A percentile compares a stretch with the other conserved stretches of the same genome.
phyloP scores from a whole-genome alignment of 2,888 invertebrate species.

The Eupithecia tripunctaria region DNA sequence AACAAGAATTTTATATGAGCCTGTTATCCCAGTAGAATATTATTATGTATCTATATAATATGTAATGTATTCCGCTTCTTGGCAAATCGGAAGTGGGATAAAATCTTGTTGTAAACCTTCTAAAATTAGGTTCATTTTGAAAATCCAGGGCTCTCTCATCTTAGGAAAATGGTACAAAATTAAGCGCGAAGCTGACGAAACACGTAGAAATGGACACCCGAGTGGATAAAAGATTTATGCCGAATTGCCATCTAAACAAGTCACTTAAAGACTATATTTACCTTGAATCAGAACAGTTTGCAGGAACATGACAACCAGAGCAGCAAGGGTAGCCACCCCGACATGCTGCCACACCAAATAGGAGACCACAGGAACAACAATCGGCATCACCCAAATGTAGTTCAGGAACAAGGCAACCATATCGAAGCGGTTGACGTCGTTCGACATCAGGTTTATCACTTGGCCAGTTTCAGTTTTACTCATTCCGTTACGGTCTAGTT shows the following conservation, averaged over 20 bases:
- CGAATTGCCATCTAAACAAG: neutral
- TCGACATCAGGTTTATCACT: conserved; percentile 93
- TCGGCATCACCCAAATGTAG: conserved; percentile 92
- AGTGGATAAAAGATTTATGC: neutral
- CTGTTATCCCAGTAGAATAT: neutral
- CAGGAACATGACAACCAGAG: conserved; percentile 77
- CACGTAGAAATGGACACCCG: neutral
- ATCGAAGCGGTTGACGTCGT: conserved; percentile 93
- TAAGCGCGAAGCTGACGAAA: neutral
- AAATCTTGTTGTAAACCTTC: too few relatives aligned
- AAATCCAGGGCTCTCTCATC: neutral
- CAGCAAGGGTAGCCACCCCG: conserved; percentile 71
- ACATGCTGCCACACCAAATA: conserved; percentile 79
- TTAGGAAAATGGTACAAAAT: neutral
- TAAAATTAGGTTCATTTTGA: neutral
- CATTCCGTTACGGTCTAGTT: conserved; percentile 83
- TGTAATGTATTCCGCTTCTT: too few relatives aligned
- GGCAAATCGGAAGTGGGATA: neutral
- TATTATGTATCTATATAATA: too few relatives aligned
- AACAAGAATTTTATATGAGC: too few relatives aligned
- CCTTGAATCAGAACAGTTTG: conserved; percentile 86
- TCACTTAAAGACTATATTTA: conserved; percentile 39
- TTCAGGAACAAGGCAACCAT: conserved; percentile 88
- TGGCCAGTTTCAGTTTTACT: conserved; percentile 88
- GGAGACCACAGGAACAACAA: conserved; percentile 86